phyloP scores from a whole-genome alignment of 2,797 vertebrate species.

The Danio jaintianensis region DNA sequence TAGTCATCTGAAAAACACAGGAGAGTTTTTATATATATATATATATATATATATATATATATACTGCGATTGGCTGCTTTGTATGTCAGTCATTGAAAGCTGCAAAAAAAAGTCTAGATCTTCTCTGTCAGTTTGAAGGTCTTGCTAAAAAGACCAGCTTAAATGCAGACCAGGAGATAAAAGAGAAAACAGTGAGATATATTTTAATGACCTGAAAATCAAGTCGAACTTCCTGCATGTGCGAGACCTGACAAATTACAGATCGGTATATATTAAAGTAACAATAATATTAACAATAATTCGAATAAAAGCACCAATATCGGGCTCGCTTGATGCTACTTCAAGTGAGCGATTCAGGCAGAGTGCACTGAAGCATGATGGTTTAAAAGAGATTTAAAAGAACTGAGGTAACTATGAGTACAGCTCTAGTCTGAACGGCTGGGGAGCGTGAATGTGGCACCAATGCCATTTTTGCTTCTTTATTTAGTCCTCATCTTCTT shows the following conservation, averaged over 20 bases:
- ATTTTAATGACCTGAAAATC: conserved; percentile 39
- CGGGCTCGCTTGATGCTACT: conserved; percentile 1
- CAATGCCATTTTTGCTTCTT: not conserved
- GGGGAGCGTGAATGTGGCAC: not conserved
- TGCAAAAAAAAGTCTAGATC: no score
- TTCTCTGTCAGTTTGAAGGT: not conserved
- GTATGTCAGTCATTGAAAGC: no score
- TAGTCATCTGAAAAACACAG: not conserved
- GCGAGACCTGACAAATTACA: conserved; percentile 11
- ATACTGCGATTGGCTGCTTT: no score
- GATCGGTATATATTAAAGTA: not conserved
- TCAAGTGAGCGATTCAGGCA: conserved; percentile 27
- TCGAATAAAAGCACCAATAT: conserved; percentile 26
- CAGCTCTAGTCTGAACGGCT: conserved; percentile 8
- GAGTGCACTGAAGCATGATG: conserved; percentile 5
- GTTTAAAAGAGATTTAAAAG: conserved; percentile 18
- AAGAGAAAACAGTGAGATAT: not conserved
- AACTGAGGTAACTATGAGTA: conserved; percentile 26
- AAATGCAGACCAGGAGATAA: conserved; percentile 3
- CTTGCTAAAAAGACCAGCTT: no score
- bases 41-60: no score
- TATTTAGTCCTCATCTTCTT: conserved; percentile 68
- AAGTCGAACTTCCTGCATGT: conserved; percentile 17
- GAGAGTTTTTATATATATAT: not conserved
- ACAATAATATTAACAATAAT: conserved; percentile 17